Evolutionary conservation across 1,140 invertebrate species (phyloP).

Genomic region (Zaprionus tsacasi): DNA sequence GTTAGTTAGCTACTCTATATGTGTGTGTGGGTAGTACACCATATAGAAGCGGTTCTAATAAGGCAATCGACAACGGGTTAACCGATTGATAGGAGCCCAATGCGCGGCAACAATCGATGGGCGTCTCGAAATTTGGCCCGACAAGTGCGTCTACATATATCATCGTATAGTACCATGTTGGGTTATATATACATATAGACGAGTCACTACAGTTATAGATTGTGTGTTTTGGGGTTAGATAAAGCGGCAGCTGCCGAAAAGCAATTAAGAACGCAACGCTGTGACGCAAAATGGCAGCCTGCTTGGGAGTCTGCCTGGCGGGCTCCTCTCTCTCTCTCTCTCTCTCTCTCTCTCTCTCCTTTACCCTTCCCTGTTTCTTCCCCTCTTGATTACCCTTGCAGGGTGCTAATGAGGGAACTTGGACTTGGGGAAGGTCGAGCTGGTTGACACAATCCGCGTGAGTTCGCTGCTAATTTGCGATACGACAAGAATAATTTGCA

Average conservation of each 20-base stretch:
- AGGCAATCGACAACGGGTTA: background rate
- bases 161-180: slow-evolving; percentile 10
- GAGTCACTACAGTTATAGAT: slow-evolving; percentile 3
- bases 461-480: slow-evolving; percentile 10
- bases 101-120: slow-evolving; percentile 10
- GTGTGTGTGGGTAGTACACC: too few relatives aligned
- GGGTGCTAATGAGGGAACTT: slow-evolving; percentile 14
- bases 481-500: slow-evolving; percentile 1
- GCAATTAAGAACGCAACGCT: background rate
- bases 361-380: background rate
- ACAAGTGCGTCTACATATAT: background rate
- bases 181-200: slow-evolving; percentile 5
- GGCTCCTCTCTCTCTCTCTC: background rate
- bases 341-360: background rate
- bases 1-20: background rate
- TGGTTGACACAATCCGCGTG: slow-evolving; percentile 11
- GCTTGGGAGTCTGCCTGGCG: background rate
- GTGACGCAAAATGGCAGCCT: background rate
- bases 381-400: background rate
- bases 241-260: slow-evolving; percentile 9
- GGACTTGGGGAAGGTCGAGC: slow-evolving; percentile 9
- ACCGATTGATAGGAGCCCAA: slow-evolving; percentile 14
- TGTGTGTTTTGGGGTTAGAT: slow-evolving; percentile 7
- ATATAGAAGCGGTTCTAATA: background rate
- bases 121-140: slow-evolving; percentile 12